Conservation (phyloP, 2,888 invertebrate species). For the Rotaria macrura region DNA sequence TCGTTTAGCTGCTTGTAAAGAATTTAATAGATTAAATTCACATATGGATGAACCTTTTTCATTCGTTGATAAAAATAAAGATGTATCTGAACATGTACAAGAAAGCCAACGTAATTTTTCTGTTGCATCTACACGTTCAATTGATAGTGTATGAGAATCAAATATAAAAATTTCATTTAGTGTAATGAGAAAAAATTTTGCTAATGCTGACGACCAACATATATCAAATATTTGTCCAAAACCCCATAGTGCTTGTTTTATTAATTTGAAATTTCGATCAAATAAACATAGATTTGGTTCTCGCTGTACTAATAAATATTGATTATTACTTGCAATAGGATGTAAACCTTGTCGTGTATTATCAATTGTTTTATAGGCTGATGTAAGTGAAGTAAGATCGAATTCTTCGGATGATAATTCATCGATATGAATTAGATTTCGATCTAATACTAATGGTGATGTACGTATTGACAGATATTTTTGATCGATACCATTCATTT, state of each 20-base stretch:
- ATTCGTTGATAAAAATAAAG: conserved; percentile 11
- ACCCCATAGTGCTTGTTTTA: neutral
- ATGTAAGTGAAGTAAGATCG: neutral
- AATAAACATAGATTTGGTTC: neutral
- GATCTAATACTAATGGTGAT: neutral
- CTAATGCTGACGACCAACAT: conserved; percentile 3
- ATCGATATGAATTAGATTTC: neutral
- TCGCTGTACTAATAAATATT: neutral
- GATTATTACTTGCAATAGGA: neutral
- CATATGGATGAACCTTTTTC: neutral
- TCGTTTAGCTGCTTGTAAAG: neutral
- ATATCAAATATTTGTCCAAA: neutral
- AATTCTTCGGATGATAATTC: neutral
- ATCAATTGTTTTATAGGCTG: neutral
- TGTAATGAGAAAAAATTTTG: neutral
- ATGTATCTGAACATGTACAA: conserved; percentile 5
- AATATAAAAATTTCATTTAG: neutral
- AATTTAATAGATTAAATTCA: neutral
- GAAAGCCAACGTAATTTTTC: neutral
- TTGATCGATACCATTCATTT: neutral
- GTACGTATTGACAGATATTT: neutral
- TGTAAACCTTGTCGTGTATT: neutral
- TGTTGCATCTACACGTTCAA: neutral
- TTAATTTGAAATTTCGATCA: neutral
- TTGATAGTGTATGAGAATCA: neutral